Evolutionary conservation across 2,888 invertebrate species (phyloP).

Genomic region (Notodonta ziczac): DNA sequence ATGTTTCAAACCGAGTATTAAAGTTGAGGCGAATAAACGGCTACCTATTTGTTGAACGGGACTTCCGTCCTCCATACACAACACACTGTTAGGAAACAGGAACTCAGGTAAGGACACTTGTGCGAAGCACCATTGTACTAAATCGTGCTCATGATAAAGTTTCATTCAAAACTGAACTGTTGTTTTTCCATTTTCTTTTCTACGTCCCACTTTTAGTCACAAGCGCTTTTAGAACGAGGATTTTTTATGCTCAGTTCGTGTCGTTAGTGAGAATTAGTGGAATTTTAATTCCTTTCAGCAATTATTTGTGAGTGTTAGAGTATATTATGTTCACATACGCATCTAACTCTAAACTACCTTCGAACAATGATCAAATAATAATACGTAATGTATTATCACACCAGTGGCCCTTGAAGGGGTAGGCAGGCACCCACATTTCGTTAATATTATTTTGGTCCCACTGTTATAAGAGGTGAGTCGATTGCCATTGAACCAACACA

Average conservation of each 20-base stretch:
- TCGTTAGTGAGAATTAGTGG: too few relatives aligned
- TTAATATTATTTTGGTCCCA: too few relatives aligned
- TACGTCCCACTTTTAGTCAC: neutral
- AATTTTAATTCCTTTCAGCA: neutral
- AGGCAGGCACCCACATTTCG: too few relatives aligned
- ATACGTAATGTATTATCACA: too few relatives aligned
- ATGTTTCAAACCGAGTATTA: neutral
- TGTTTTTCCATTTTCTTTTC: neutral
- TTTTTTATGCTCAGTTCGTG: neutral
- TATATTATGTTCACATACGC: too few relatives aligned
- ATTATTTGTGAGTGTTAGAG: too few relatives aligned
- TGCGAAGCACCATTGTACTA: slow-evolving; percentile 13
- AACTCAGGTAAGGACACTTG: slow-evolving; percentile 26
- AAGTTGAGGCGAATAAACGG: slow-evolving; percentile 25
- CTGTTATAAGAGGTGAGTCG: too few relatives aligned
- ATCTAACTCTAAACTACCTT: too few relatives aligned
- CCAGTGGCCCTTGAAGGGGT: too few relatives aligned
- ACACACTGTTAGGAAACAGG: slow-evolving; percentile 31
- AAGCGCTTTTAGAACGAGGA: neutral
- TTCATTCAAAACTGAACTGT: slow-evolving; percentile 15
- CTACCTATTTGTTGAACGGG: slow-evolving; percentile 25
- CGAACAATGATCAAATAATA: too few relatives aligned
- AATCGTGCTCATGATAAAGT: slow-evolving; percentile 8
- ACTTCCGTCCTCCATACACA: slow-evolving; percentile 22
- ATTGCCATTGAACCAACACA: too few relatives aligned